Evolutionary conservation across 2,113 vertebrate genomes (phyloP).

Genomic region (Prolemur simus): DNA sequence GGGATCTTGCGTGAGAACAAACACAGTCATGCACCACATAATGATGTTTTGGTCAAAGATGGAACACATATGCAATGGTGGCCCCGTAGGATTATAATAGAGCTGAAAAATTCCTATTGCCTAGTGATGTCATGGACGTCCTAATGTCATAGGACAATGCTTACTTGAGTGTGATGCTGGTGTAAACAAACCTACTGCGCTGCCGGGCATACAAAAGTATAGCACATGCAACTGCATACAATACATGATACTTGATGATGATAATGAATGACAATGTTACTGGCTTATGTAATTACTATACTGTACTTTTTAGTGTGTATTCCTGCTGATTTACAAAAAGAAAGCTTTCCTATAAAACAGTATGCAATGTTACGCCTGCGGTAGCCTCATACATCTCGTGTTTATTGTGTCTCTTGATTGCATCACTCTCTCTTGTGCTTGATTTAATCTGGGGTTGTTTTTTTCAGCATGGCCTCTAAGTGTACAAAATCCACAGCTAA

Average conservation of each 20-base stretch:
- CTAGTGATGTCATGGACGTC: background rate
- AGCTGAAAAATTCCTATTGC: background rate
- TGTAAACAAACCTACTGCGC: background rate
- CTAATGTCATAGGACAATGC: background rate
- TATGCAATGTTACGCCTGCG: rapidly evolving
- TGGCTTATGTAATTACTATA: background rate
- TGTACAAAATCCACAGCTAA: background rate
- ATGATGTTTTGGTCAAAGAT: background rate
- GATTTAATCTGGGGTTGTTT: background rate
- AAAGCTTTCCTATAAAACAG: background rate
- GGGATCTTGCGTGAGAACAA: background rate
- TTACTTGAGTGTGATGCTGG: background rate
- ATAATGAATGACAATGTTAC: background rate
- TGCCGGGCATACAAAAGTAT: background rate
- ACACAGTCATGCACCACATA: background rate
- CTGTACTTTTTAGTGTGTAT: background rate
- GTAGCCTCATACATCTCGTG: background rate
- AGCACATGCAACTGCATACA: too few species aligned
- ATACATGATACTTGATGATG: background rate
- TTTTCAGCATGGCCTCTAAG: background rate
- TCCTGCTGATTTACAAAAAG: background rate
- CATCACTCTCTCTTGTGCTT: background rate
- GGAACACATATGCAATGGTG: background rate
- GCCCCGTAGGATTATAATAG: background rate
- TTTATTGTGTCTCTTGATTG: background rate